These are phyloP conservation scores for Meiosimyza decipiens DNA, from an alignment of 2,888 invertebrate species.

Conservation along the genomic window DNA sequence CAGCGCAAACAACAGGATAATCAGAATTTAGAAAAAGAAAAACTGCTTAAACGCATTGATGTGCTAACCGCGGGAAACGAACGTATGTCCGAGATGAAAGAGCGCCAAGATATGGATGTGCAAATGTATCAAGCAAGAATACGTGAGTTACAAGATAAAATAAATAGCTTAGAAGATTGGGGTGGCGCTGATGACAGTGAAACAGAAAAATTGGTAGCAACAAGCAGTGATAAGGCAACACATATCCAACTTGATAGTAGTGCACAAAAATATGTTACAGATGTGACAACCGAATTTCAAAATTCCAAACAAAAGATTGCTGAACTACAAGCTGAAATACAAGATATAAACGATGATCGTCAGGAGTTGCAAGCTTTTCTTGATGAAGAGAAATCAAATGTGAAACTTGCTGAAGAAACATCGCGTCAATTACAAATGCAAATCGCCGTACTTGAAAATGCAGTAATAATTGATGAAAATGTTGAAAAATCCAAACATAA, in stretches of 20 bases:
- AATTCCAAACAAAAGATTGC: constrained; percentile 60
- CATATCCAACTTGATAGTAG: constrained; percentile 10
- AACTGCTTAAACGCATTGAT: constrained; percentile 77
- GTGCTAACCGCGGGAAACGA: constrained; percentile 81
- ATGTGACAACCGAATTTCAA: background rate
- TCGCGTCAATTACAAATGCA: constrained; percentile 54
- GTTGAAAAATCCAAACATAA: constrained; percentile 53
- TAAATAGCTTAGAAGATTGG: constrained; percentile 71
- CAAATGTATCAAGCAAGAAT: constrained; percentile 79
- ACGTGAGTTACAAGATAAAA: constrained; percentile 76
- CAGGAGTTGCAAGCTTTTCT: constrained; percentile 72
- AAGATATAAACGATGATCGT: constrained; percentile 73
- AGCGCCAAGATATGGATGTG: constrained; percentile 81
- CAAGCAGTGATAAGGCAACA: background rate
- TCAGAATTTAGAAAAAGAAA: constrained; percentile 75
- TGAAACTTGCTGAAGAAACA: constrained; percentile 56
- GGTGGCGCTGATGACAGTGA: constrained; percentile 42
- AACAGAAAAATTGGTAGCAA: background rate
- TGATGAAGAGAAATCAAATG: constrained; percentile 68
- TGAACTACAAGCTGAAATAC: constrained; percentile 70
- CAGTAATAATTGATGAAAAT: constrained; percentile 50
- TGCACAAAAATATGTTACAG: background rate
- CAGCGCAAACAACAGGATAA: constrained; percentile 71
- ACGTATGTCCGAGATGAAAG: constrained; percentile 81
- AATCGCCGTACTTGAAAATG: constrained; percentile 43